Percentiles rank a stretch among this genome's conserved stretches.
Evolutionary conservation across 1,140 invertebrate species (phyloP).

Genomic region (Formica selysi): DNA sequence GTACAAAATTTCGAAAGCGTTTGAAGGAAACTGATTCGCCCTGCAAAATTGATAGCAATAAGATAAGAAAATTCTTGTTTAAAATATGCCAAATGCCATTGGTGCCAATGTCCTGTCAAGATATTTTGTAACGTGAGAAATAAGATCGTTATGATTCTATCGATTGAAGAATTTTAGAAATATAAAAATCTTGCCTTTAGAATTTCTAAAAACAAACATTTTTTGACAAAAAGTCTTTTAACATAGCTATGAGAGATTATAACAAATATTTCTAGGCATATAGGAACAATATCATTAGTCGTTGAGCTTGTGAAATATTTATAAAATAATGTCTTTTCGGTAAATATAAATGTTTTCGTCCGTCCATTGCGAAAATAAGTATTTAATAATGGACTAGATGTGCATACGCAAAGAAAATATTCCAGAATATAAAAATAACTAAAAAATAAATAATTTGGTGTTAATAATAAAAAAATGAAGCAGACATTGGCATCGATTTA

Average conservation of each 20-base stretch:
- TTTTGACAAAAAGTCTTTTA: constrained; percentile 15
- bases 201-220: constrained; percentile 36
- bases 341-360: constrained; percentile 52
- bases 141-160: neutral
- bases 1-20: constrained; percentile 16
- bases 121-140: constrained; percentile 44
- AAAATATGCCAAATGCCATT: constrained; percentile 1
- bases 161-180: constrained; percentile 27
- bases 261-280: constrained; percentile 40
- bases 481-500: constrained; percentile 27
- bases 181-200: constrained; percentile 45
- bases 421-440: neutral
- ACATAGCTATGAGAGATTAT: constrained; percentile 26
- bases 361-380: constrained; percentile 42
- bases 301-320: constrained; percentile 34
- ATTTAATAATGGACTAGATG: constrained; percentile 38
- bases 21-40: constrained; percentile 20
- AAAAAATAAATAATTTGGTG: constrained; percentile 36
- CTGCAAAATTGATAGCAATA: constrained; percentile 48
- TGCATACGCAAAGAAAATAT: neutral
- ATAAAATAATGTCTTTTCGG: neutral
- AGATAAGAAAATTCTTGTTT: constrained; percentile 1
- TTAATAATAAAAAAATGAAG: constrained; percentile 9
- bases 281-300: constrained; percentile 23
- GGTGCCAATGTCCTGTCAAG: constrained; percentile 18